Base-by-base conservation (phyloP, 1,140 invertebrate species). In the Mactra quadrangularis region DNA sequence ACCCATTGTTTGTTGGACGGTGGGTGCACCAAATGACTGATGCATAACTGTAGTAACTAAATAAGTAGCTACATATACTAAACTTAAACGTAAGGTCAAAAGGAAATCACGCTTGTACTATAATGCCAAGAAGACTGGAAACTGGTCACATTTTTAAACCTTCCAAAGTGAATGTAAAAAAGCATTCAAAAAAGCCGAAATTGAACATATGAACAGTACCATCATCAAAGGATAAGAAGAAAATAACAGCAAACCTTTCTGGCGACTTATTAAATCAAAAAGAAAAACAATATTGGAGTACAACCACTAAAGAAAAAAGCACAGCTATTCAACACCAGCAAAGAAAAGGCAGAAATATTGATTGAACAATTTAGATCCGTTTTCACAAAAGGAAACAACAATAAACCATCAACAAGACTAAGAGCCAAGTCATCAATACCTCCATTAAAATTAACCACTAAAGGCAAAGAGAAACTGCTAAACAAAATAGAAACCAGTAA, bases 321-420 rank as follows among this genome's bases (percentile, higher is more conserved):
- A 9, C 33, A 13, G 41, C 41, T 76, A 0, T 19, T 70, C 9
- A 72, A 7, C 27, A 59, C 77, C 55, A 72, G 64, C 31, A 81
- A 70, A 70, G 57, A 53, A 27, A 85, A 85, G 35, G 78, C 72
- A n/a, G n/a, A n/a, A n/a, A n/a, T n/a, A n/a, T n/a, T n/a, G n/a
- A n/a, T n/a, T n/a, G n/a, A n/a, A n/a, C n/a, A n/a, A n/a, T n/a
- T n/a, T n/a, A n/a, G n/a, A n/a, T n/a, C n/a, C n/a, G n/a, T n/a
- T n/a, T n/a, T n/a, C n/a, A n/a, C n/a, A n/a, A n/a, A n/a, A n/a
- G n/a, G n/a, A n/a, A n/a, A n/a, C n/a, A n/a, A n/a, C n/a, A n/a
- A n/a, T n/a, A n/a, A n/a, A n/a, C n/a, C n/a, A n/a, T n/a, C n/a
- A n/a, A n/a, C n/a, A n/a, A n/a, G n/a, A n/a, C n/a, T n/a, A n/a